A percentile compares a stretch with the other conserved stretches of the same genome.
phyloP scores from a whole-genome alignment of 2,888 invertebrate species.

The Silvanus unidentatus region DNA sequence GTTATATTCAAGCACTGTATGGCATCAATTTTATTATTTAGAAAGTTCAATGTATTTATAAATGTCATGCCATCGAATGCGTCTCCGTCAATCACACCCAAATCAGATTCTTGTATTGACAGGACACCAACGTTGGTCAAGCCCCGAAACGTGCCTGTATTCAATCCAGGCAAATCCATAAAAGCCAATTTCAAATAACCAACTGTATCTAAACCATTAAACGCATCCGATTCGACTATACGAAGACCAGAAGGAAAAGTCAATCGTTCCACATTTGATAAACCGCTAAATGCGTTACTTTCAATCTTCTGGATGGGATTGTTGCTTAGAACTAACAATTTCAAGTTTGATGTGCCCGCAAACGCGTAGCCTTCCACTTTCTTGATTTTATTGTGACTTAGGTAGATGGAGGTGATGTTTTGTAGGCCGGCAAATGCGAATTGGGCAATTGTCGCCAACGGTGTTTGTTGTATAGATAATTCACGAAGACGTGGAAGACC shows the following conservation, averaged over 20 bases:
- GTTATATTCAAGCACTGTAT: slow-evolving; percentile 70
- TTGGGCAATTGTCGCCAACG: slow-evolving; percentile 70
- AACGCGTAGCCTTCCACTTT: slow-evolving; percentile 68
- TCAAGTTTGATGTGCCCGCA: slow-evolving; percentile 79
- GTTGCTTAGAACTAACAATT: slow-evolving; percentile 72
- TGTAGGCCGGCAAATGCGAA: slow-evolving; percentile 81
- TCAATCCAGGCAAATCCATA: slow-evolving; percentile 64
- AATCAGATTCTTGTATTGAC: slow-evolving; percentile 75
- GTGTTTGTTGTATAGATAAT: slow-evolving; percentile 81
- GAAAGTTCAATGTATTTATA: slow-evolving; percentile 67
- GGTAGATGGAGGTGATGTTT: slow-evolving; percentile 67
- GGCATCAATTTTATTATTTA: slow-evolving; percentile 80
- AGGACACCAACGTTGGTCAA: slow-evolving; percentile 68
- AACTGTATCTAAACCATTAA: slow-evolving; percentile 76
- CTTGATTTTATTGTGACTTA: slow-evolving; percentile 53
- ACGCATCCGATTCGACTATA: slow-evolving; percentile 71
- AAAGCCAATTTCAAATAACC: slow-evolving; percentile 74
- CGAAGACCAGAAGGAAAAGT: slow-evolving; percentile 77
- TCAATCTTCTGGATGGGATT: slow-evolving; percentile 79
- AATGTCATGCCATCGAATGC: slow-evolving; percentile 71
- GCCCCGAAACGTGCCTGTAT: slow-evolving; percentile 62
- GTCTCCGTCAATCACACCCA: slow-evolving; percentile 66
- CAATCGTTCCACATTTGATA: slow-evolving; percentile 76
- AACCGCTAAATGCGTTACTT: slow-evolving; percentile 75
- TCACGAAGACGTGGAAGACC: slow-evolving; percentile 72